Base-by-base conservation (phyloP, 2,888 invertebrate genomes). In the Tillus elongatus region DNA sequence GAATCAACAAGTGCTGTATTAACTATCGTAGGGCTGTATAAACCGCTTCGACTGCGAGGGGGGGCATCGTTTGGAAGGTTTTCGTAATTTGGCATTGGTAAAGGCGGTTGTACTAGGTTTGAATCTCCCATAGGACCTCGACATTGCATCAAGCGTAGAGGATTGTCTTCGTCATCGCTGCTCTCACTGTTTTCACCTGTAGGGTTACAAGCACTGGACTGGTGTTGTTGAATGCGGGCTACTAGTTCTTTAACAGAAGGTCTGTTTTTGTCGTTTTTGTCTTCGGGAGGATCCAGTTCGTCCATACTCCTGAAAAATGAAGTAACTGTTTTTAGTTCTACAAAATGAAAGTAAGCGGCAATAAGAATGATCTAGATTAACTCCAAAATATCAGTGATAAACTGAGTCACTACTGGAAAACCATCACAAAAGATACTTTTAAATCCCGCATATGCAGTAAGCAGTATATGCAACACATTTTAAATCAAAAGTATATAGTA, bases 181-280 rank as follows among this genome's bases (percentile, higher is more conserved):
- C 58, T 66, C 53, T 49, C 65, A 43, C 51, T 68, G 64, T 50
- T 56, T 53, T 52, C 66, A 52, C 55, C 67, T 6, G 38, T 37
- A 12, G 42, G 35, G 13, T 44, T 44, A 3, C 40, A 37, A 4
- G 35, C 36, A 11, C 47, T 47, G n/a, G n/a, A n/a, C 26, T 45
- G 40, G 35, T 72, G 64, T 15, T 67, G 68, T 56, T 78, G 77
- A 6, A 76, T 74, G 54, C 72, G 70, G 1, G 76, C 77, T 13
- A 77, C 76, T 47, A 78, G 60, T 52, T 77, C 77, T 50, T 76
- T 77, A 1, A 78, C 78, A 1, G 75, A 72, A 46, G 69, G 73
- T 30, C 75, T 65, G 2, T 67, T 66, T 32, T 54, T 48, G n/a
- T 47, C 46, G 9, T 43, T 46, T 33, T 65, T 66, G 42, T 64